These are phyloP conservation scores for Phylloscopus collybita DNA, from an alignment of 2,797 vertebrate genomes.

Conservation along the genomic window DNA sequence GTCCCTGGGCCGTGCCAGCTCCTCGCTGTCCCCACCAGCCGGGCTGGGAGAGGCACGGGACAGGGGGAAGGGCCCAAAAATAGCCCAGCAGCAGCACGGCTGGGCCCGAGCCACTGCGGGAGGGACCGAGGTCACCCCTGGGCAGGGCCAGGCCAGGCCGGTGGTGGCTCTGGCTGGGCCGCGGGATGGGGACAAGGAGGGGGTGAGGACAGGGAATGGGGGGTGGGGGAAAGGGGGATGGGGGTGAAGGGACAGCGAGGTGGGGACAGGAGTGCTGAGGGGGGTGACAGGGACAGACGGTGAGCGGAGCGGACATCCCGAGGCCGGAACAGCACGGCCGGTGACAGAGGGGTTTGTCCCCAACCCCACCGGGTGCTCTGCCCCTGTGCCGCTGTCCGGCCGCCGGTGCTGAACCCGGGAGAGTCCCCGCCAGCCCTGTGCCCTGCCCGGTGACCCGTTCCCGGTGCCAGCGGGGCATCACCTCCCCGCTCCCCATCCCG, in stretches of 20 bases:
- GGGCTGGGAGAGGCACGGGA: not conserved
- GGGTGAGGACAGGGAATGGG: not conserved
- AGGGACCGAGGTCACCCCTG: not conserved
- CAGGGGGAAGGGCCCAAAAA: constrained; percentile 24
- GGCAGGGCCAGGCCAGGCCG: not conserved
- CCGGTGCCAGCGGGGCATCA: not conserved
- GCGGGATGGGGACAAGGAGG: not conserved
- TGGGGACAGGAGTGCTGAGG: not conserved
- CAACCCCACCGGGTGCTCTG: not conserved
- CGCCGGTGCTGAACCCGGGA: constrained; percentile 24
- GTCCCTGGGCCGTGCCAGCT: not conserved
- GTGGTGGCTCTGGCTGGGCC: not conserved
- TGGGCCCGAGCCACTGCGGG: not conserved
- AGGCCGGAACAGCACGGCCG: not conserved
- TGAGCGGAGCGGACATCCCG: accelerated
- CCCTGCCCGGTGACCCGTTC: not conserved
- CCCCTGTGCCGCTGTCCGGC: constrained; percentile 48
- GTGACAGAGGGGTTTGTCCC: not conserved
- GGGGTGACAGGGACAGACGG: not conserved
- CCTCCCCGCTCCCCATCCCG: too few species aligned
- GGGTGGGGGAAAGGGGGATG: not conserved
- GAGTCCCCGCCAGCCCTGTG: not conserved
- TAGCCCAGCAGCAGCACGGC: not conserved
- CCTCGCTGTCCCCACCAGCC: not conserved
- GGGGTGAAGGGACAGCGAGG: too few species aligned